Evolutionary conservation across 2,113 vertebrate species (phyloP), one percentile per base, ranked within the genome.

Genomic region (Heterotis niloticus): DNA sequence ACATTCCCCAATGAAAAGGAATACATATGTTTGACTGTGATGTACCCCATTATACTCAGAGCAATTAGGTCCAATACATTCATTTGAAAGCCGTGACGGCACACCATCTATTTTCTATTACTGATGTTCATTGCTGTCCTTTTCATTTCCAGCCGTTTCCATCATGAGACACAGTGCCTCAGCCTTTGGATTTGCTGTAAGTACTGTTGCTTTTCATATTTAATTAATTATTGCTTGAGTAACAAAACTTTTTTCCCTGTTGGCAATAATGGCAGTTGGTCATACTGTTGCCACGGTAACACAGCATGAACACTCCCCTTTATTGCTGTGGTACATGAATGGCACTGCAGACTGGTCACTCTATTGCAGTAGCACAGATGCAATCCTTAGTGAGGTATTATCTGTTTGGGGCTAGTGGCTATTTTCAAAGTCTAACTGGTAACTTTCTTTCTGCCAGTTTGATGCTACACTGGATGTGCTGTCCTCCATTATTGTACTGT

Each of bases 161-260:
- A 88, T 96, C 85, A 98, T 96, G 96, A 94, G 96, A 81, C 95
- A 95, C 94, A 98, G 96, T 77, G 96, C 96, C 71, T 97, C 96
- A 83, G 95, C 96, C 14, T 98, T 98, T 88, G 96, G 95, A 92
- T 98, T 98, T 90, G 96, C 96, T 81, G 96, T 98, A 94, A 97
- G 96, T 98, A 90, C 64, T n/a, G 34, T 14, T 56, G 24, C 65
- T 16, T 10, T 56, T 60, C 23, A 12, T 71, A 71, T 57, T 60
- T 24, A 51, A 28, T 66, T 74, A 54, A 23, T 29, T 10, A 28
- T 9, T 74, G n/a, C 16, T 12, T 23, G 34, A 68, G 26, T 12
- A 10, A 0, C n/a, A 1, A 29, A 34, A n/a, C 74, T 14, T 16
- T 17, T 4, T n/a, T 7, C 51, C 52, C 28, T 24, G 11, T 56